These are phyloP conservation scores for Anaspis maculata DNA, from an alignment of 2,888 invertebrate species.

Conservation along the genomic window DNA sequence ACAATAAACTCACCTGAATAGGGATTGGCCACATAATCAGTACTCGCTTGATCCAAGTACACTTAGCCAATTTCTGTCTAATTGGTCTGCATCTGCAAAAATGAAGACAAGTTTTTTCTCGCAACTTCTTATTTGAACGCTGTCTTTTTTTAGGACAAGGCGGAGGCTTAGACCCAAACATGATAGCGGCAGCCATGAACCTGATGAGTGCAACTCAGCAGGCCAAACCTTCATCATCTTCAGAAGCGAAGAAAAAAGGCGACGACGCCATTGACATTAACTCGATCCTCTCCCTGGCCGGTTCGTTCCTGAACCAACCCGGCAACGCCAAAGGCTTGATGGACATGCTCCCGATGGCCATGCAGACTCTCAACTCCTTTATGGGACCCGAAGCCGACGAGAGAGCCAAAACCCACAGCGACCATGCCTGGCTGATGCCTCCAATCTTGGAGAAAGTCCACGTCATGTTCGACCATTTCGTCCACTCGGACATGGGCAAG, in stretches of 20 bases:
- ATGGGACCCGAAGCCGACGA: constrained; percentile 54
- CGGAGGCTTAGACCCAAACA: constrained; percentile 49
- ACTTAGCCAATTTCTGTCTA: too few relatives aligned
- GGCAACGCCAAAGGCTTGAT: constrained; percentile 23
- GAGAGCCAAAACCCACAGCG: constrained; percentile 55
- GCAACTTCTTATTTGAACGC: too few relatives aligned
- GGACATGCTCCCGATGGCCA: constrained; percentile 57
- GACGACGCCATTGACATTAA: constrained; percentile 14
- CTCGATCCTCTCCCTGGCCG: constrained; percentile 16
- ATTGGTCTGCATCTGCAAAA: too few relatives aligned
- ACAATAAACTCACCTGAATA: too few relatives aligned
- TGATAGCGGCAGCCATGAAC: constrained; percentile 51
- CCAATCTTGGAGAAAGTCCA: constrained; percentile 62
- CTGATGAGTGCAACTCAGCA: constrained; percentile 35
- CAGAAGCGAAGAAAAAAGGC: constrained; percentile 3
- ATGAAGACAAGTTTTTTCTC: too few relatives aligned
- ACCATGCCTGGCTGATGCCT: constrained; percentile 64
- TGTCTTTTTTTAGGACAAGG: too few relatives aligned
- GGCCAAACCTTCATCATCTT: too few relatives aligned
- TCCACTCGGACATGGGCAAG: constrained; percentile 69
- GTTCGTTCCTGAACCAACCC: constrained; percentile 17
- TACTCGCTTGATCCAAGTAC: too few relatives aligned
- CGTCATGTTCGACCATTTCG: constrained; percentile 69
- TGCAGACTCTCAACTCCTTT: constrained; percentile 56
- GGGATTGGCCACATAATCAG: too few relatives aligned